These are phyloP conservation scores for Tangara arthus DNA, from an alignment of 2,797 vertebrate genomes.

Conservation along the genomic window DNA sequence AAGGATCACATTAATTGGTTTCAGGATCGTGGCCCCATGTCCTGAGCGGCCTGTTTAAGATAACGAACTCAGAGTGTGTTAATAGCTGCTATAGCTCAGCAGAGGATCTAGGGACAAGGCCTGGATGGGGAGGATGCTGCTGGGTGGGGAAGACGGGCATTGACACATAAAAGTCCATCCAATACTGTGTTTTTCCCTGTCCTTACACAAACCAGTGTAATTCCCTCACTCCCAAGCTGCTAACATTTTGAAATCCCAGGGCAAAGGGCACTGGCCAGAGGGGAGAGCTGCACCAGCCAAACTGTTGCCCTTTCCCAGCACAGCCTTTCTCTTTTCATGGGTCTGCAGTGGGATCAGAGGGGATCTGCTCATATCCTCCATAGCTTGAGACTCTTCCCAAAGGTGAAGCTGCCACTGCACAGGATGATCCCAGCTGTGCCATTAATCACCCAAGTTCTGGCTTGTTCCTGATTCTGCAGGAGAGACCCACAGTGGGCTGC, in stretches of 20 bases:
- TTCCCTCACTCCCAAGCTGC: not conserved
- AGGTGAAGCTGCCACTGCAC: accelerated
- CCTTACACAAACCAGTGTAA: not conserved
- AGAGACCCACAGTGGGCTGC: accelerated
- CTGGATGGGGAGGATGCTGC: not conserved
- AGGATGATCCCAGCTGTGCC: not conserved
- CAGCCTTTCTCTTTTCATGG: not conserved
- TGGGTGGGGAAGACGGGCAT: not conserved
- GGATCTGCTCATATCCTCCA: not conserved
- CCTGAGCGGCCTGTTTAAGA: slow-evolving; percentile 52
- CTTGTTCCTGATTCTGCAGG: not conserved
- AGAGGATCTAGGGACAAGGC: not conserved
- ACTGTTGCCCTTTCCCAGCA: not conserved
- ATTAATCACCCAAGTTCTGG: not conserved
- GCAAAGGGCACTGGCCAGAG: not conserved
- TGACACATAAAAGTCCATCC: not conserved
- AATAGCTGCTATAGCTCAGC: not conserved
- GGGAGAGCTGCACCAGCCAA: not conserved
- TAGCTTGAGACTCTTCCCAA: not conserved
- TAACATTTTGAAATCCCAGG: not conserved
- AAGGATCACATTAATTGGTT: slow-evolving; percentile 66
- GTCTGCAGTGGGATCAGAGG: not conserved
- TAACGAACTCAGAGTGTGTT: slow-evolving; percentile 55
- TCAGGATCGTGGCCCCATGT: slow-evolving; percentile 55
- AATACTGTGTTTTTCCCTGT: not conserved